These are phyloP conservation scores for Oedothorax gibbosus DNA, from an alignment of 1,140 invertebrate species.

Conservation along the genomic window DNA sequence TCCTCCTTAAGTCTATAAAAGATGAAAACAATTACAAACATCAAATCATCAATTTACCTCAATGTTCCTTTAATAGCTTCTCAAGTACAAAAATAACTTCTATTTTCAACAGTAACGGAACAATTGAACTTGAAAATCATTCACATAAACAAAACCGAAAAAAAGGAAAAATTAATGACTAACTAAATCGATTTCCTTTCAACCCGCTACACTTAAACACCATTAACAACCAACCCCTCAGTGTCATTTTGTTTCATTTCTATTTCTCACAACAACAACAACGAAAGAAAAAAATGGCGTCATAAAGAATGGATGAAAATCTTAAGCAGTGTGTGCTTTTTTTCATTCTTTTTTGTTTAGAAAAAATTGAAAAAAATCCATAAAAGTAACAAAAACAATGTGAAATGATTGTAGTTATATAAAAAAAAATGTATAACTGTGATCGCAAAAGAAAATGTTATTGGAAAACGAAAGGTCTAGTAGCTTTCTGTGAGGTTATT, in stretches of 20 bases:
- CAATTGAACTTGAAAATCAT: background rate
- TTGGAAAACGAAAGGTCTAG: conserved; percentile 41
- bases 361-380: background rate
- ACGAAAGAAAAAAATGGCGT: conserved; percentile 8
- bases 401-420: background rate
- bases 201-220: conserved; percentile 28
- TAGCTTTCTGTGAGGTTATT: background rate
- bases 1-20: too few relatives aligned
- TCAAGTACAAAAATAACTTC: too few relatives aligned
- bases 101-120: too few relatives aligned
- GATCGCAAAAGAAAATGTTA: conserved; percentile 38
- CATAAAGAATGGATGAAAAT: conserved; percentile 43
- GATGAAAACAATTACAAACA: too few relatives aligned
- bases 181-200: conserved; percentile 35
- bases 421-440: conserved; percentile 15
- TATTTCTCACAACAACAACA: conserved; percentile 3
- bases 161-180: conserved; percentile 39
- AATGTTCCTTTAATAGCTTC: too few relatives aligned
- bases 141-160: background rate
- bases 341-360: too few relatives aligned
- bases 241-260: conserved; percentile 42
- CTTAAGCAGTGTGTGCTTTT: conserved; percentile 42
- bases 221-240: conserved; percentile 43
- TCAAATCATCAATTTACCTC: too few relatives aligned
- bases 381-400: background rate